These are phyloP conservation scores for Mus pahari DNA, from an alignment of 2,113 vertebrate species.

Conservation along the genomic window DNA sequence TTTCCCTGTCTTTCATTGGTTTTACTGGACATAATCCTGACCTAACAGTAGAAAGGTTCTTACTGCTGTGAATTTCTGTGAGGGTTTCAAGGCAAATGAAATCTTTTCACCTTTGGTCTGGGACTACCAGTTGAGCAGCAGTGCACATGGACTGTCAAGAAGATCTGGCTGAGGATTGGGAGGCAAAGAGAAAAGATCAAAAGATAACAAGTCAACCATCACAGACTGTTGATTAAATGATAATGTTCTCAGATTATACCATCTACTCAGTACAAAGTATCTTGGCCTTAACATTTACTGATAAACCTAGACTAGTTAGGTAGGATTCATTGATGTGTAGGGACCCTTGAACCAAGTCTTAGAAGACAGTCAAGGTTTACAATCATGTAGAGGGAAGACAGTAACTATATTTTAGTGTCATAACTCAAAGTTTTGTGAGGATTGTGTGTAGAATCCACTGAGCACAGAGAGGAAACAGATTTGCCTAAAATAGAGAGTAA, in stretches of 20 bases:
- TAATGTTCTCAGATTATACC: background rate
- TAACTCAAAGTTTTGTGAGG: background rate
- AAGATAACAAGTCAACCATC: constrained; percentile 16
- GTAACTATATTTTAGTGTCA: background rate
- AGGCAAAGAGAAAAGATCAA: background rate
- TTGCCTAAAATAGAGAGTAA: background rate
- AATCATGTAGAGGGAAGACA: background rate
- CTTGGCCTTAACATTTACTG: background rate
- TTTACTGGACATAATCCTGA: constrained; percentile 78
- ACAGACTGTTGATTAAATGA: background rate
- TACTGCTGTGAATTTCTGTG: constrained; percentile 76
- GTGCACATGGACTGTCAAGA: background rate
- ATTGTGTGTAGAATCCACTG: background rate
- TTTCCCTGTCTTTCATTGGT: constrained; percentile 80
- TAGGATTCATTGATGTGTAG: background rate
- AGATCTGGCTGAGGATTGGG: background rate
- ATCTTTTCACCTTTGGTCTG: constrained; percentile 74
- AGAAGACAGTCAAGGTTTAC: background rate
- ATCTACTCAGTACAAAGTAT: background rate
- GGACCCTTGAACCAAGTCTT: background rate
- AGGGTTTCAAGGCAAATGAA: constrained; percentile 77
- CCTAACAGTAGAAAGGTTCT: constrained; percentile 74
- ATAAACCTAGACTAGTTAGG: background rate
- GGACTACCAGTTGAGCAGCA: constrained; percentile 69
- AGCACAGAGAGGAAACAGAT: background rate